phyloP scores from a whole-genome alignment of 2,113 vertebrate species.

The Micronycteris hirsuta region DNA sequence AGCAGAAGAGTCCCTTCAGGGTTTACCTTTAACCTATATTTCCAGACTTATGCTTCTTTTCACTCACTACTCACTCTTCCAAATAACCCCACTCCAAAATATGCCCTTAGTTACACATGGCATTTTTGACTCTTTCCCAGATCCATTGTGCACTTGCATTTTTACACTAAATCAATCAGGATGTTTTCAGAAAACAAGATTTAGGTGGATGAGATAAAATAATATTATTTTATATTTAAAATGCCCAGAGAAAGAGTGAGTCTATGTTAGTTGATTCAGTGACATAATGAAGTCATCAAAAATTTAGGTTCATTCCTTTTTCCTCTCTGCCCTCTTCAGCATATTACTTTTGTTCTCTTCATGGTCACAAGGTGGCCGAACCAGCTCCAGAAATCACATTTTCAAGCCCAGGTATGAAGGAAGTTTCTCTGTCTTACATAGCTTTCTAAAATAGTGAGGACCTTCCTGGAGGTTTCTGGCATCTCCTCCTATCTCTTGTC shows the following conservation, averaged over 20 bases:
- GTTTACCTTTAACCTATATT: background rate
- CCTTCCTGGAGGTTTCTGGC: background rate
- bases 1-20: background rate
- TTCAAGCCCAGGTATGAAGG: background rate
- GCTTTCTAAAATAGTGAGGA: background rate
- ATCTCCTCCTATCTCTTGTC: background rate
- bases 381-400: background rate
- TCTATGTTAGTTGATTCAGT: background rate
- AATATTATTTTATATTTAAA: background rate
- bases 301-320: background rate
- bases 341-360: background rate
- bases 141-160: background rate
- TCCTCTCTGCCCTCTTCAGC: background rate
- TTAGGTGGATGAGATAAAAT: background rate
- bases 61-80: background rate
- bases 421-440: background rate
- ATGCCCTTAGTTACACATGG: background rate
- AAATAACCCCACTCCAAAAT: background rate
- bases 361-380: background rate
- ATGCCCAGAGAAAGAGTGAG: background rate
- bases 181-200: background rate
- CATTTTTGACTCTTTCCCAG: background rate
- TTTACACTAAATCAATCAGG: background rate
- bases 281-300: background rate
- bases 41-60: background rate